Evolutionary conservation across 2,797 vertebrate genomes (phyloP), one percentile per base, ranked within the genome.

Genomic region (Phataginus tricuspis): DNA sequence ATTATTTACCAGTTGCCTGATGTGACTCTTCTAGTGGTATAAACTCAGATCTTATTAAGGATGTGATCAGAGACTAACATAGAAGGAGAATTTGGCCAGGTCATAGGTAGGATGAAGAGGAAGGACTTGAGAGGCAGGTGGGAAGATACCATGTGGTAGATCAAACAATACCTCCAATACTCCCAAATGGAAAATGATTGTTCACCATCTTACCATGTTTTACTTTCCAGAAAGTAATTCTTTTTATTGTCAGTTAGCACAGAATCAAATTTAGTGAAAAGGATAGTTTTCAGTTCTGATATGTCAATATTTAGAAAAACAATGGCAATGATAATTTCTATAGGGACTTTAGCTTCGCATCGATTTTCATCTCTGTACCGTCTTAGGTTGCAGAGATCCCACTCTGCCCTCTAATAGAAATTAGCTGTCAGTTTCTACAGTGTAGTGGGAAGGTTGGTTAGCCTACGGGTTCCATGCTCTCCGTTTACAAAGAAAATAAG

Each of bases 341-440:
- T 27, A 90, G 25, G 25, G 34, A 59, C 72, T 74, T 75, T 82
- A 75, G 25, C 68, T 69, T 84, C 90, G 7, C 27, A 31, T 95
- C 31, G n/a, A 0, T 79, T 42, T 90, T 90, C 27, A 29, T 57
- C 21, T 80, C 80, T 80, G 72, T 31, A 75, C 19, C 64, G 12
- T 39, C 45, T 69, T 82, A 37, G 66, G 68, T 82, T 59, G 71
- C 68, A 86, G 51, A 39, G 39, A 39, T 88, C 80, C 71, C 63
- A 83, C 75, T 45, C 31, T 86, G 4, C n/a, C 27, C 39, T 83
- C 63, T 71, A 55, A 75, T 83, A 64, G 91, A 96, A 93, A 75
- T 61, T 59, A 55, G 83, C 49, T 55, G 7, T 77, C 29, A 11
- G 5, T n/a, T 27, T 82, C 37, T 39, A 37, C 39, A 12, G 10